Evolutionary conservation across 2,888 invertebrate species (phyloP).

Genomic region (Dorcus parallelipipedus): DNA sequence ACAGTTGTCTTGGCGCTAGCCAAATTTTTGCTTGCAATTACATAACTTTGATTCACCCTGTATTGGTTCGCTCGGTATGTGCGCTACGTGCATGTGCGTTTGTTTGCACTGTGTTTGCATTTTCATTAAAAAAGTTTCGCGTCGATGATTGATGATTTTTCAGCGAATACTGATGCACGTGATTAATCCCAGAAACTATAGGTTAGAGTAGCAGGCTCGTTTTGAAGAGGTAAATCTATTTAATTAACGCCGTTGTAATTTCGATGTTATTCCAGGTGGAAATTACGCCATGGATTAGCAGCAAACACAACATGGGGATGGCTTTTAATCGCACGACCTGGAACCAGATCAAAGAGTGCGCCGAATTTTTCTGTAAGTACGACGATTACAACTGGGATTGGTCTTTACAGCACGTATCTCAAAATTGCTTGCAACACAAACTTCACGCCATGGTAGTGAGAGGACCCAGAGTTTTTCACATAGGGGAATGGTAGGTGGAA

Average conservation of each 20-base stretch:
- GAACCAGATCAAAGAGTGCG: conserved; percentile 76
- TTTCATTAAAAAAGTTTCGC: no score
- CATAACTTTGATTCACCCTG: no score
- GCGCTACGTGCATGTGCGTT: no score
- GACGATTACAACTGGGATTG: conserved; percentile 99
- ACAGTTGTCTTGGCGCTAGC: not conserved
- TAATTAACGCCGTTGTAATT: no score
- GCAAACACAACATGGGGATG: conserved; percentile 99
- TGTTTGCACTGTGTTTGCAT: no score
- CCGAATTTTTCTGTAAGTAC: conserved; percentile 86
- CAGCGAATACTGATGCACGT: no score
- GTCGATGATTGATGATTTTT: no score
- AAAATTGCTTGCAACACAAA: conserved; percentile 72
- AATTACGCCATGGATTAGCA: conserved; percentile 91
- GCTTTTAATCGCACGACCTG: conserved; percentile 88
- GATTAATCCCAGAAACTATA: no score
- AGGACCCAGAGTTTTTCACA: conserved; percentile 95
- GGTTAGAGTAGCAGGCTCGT: no score
- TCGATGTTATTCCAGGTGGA: conserved; percentile 65
- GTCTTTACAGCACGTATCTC: conserved; percentile 88
- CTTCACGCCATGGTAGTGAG: conserved; percentile 86
- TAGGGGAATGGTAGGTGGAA: conserved; percentile 90
- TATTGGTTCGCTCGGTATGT: no score
- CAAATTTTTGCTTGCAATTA: no score
- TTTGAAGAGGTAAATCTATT: no score